Base-by-base conservation (phyloP, 2,113 vertebrate species). In the Hippocampus zosterae region DNA sequence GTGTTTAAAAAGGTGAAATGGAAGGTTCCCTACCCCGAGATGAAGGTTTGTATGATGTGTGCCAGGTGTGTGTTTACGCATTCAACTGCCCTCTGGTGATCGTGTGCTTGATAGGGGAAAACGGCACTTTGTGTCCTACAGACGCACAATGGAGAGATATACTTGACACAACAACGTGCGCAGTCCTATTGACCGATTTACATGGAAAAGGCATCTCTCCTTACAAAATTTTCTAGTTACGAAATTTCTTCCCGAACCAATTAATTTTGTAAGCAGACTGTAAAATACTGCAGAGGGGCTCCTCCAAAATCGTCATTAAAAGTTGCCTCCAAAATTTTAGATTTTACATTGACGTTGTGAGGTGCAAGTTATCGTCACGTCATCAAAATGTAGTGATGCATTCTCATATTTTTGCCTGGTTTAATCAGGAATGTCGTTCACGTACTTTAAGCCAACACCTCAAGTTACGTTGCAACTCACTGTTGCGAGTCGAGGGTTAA, bases 11-110 rank as follows among this genome's bases (percentile, higher is more conserved):
- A 37, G 65, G 65, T 56, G 40, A 66, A 67, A 56, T 74, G 75
- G 66, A 50, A 70, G 23, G 41, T 23, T 52, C 46, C 50, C 41
- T 68, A 60, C 65, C 37, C 72, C 7, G 6, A 19, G 82, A 70
- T 79, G 42, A 72, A 79, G 71, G 65, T 29, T 13, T 18, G 37
- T 53, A 65, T 67, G 76, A 65, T 75, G 70, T 77, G 61, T 50
- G 67, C 76, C 76, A 81, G 73, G 78, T 83, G 78, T 74, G 65
- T 67, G 70, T 88, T 85, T 85, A 80, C 81, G 84, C 78, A 37
- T 78, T 75, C 52, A 83, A 81, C 79, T 64, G 57, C 77, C 56
- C 85, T 68, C 60, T 84, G 80, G 69, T 72, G 72, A 68, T 64
- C 57, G 53, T 75, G 76, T 80, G 73, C 23, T 76, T 80, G 74